Conservation (phyloP, 2,888 invertebrate genomes). For the Pyrochroa serraticornis region DNA sequence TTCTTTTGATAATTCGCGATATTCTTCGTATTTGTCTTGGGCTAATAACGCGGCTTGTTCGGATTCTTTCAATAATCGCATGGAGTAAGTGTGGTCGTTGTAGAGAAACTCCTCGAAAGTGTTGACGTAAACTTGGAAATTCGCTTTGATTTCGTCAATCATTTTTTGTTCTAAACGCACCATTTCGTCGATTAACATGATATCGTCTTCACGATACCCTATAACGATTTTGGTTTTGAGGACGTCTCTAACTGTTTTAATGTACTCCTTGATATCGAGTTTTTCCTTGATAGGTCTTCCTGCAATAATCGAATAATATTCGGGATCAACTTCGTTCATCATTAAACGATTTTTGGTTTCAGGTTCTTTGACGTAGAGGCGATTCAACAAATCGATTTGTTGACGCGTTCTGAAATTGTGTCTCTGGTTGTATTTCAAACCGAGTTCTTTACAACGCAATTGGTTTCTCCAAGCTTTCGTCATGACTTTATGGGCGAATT, state of each 20-base stretch:
- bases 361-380: slow-evolving; percentile 65
- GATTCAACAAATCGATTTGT: slow-evolving; percentile 61
- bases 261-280: slow-evolving; percentile 65
- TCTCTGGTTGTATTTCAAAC: slow-evolving; percentile 47
- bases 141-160: slow-evolving; percentile 59
- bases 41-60: slow-evolving; percentile 59
- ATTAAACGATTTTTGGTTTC: slow-evolving; percentile 60
- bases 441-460: slow-evolving; percentile 46
- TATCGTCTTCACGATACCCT: slow-evolving; percentile 54
- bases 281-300: slow-evolving; percentile 66
- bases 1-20: slow-evolving; percentile 58
- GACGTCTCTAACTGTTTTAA: slow-evolving; percentile 57
- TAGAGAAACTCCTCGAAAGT: slow-evolving; percentile 67
- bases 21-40: slow-evolving; percentile 56
- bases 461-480: slow-evolving; percentile 53
- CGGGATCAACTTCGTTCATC: slow-evolving; percentile 69
- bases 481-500: slow-evolving; percentile 57
- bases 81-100: slow-evolving; percentile 66
- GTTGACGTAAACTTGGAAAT: slow-evolving; percentile 62
- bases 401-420: slow-evolving; percentile 51
- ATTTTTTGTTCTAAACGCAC: slow-evolving; percentile 61
- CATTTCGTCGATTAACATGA: slow-evolving; percentile 62
- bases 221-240: slow-evolving; percentile 57
- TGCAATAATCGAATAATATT: slow-evolving; percentile 68
- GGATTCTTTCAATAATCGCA: slow-evolving; percentile 61